Conservation (phyloP, 2,797 vertebrate genomes). For the Chloroceryle inda region DNA sequence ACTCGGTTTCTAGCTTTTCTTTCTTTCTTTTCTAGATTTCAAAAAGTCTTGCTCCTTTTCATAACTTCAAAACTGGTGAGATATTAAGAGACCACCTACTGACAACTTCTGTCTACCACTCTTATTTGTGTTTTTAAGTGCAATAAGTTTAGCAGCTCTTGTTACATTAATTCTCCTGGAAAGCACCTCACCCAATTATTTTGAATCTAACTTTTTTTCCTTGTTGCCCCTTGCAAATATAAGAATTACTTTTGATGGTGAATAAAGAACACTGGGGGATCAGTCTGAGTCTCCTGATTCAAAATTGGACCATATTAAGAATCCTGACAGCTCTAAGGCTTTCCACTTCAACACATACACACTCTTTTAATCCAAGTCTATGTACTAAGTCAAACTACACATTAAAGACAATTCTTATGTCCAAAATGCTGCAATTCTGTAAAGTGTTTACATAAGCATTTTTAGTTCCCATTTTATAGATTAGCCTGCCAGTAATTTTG, state of each 20-base stretch:
- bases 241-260: slow-evolving; percentile 56
- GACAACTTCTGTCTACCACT: slow-evolving; percentile 62
- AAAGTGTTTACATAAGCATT: slow-evolving; percentile 2
- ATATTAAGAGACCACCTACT: slow-evolving; percentile 68
- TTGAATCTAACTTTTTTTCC: slow-evolving; percentile 21
- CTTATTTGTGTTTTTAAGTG: slow-evolving; percentile 71
- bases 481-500: slow-evolving; percentile 25
- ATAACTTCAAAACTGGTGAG: slow-evolving; percentile 78
- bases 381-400: neutral
- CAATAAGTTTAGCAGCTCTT: slow-evolving; percentile 60
- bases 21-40: slow-evolving; percentile 78
- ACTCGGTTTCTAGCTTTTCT: slow-evolving; percentile 77
- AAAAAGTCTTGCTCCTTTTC: slow-evolving; percentile 77
- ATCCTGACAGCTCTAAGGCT: neutral
- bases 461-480: slow-evolving; percentile 35
- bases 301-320: slow-evolving; percentile 35
- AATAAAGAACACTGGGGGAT: slow-evolving; percentile 21
- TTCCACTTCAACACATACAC: neutral
- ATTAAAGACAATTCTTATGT: neutral
- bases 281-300: neutral
- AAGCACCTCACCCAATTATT: slow-evolving; percentile 53
- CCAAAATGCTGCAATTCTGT: neutral
- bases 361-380: slow-evolving; percentile 17
- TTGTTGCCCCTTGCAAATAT: slow-evolving; percentile 67
- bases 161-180: slow-evolving; percentile 60